These are phyloP conservation scores for Centropus bengalensis DNA, from an alignment of 2,113 vertebrate species.

Conservation along the genomic window DNA sequence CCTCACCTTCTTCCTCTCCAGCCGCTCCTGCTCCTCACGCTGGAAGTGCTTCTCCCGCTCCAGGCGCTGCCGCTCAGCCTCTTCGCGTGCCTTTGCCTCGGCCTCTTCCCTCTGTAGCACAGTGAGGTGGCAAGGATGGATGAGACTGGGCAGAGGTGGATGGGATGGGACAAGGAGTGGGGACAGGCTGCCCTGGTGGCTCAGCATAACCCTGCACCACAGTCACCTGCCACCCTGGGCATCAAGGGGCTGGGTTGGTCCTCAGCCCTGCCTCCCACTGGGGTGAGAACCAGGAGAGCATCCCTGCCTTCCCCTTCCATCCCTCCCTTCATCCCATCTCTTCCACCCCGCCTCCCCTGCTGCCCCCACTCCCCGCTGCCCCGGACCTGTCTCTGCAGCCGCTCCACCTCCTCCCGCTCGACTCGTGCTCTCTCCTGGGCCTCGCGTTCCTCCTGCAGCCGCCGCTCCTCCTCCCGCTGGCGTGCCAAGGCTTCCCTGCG, in stretches of 20 bases:
- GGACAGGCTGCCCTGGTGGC: too few relatives aligned
- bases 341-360: background rate
- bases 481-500: constrained; percentile 82
- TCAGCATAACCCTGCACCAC: background rate
- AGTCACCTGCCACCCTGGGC: background rate
- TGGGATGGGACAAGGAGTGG: too few relatives aligned
- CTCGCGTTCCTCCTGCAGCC: constrained; percentile 73
- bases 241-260: background rate
- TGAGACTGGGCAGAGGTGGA: background rate
- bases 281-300: background rate
- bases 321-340: background rate
- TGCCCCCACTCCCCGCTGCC: rapidly evolving
- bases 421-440: constrained; percentile 80
- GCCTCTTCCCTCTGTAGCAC: constrained; percentile 87
- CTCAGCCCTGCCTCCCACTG: background rate
- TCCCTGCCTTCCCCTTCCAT: background rate
- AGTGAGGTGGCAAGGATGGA: background rate
- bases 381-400: constrained; percentile 90
- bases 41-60: constrained; percentile 97
- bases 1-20: constrained; percentile 93
- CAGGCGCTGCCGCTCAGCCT: constrained; percentile 88
- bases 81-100: constrained; percentile 85
- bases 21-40: constrained; percentile 94
- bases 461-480: constrained; percentile 76
- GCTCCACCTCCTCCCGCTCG: constrained; percentile 87